Conservation (phyloP, 2,113 vertebrate genomes). For the Periophthalmodon schlosseri region DNA sequence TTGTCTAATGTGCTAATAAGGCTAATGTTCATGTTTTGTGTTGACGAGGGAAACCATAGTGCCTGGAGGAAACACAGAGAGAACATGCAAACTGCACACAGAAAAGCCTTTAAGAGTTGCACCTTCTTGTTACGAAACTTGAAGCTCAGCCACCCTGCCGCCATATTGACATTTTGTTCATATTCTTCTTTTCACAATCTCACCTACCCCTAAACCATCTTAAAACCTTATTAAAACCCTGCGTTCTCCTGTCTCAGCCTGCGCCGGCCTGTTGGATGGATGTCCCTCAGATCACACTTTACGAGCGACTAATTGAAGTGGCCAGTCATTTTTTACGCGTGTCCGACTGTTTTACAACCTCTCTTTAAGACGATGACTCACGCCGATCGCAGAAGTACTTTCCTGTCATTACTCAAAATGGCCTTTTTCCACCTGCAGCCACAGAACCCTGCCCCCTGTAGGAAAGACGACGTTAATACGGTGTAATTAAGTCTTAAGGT, state of each 20-base stretch:
- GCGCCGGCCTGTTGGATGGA: conserved; percentile 50
- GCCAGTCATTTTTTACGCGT: conserved; percentile 56
- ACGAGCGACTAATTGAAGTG: conserved; percentile 65
- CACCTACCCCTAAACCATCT: too few species aligned
- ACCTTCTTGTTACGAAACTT: too few species aligned
- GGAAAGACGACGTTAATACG: not conserved
- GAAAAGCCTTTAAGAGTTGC: too few species aligned
- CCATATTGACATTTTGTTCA: too few species aligned
- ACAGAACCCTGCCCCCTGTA: not conserved
- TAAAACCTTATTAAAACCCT: conserved; percentile 9
- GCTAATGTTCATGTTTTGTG: too few species aligned
- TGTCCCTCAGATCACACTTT: conserved; percentile 56
- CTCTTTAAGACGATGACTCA: conserved; percentile 27
- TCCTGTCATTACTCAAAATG: conserved; percentile 50
- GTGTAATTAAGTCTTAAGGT: too few species aligned
- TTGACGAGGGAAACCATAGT: too few species aligned
- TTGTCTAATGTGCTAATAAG: too few species aligned
- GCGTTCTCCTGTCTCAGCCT: conserved; percentile 23
- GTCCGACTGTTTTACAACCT: conserved; percentile 47
- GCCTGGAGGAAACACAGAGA: too few species aligned
- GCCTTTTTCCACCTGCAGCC: conserved; percentile 32
- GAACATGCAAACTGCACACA: too few species aligned
- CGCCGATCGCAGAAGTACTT: conserved; percentile 35
- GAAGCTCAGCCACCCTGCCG: too few species aligned
- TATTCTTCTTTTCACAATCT: too few species aligned